A percentile compares a stretch with the other conserved stretches of the same genome.
phyloP scores from a whole-genome alignment of 92 coral and sea anemone species.

The Zoanthus sansibaricus region DNA sequence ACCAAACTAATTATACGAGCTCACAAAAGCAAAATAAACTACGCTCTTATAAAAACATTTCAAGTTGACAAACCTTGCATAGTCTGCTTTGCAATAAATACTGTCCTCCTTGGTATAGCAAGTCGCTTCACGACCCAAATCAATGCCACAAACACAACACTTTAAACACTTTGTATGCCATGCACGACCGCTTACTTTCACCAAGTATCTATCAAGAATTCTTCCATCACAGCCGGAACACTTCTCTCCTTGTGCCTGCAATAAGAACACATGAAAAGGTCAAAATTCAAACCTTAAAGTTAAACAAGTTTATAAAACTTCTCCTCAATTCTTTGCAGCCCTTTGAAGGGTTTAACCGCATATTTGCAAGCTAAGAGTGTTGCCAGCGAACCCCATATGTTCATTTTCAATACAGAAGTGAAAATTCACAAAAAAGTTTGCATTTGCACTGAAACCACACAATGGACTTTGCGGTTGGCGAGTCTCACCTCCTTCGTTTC shows the following conservation, averaged over 20 bases:
- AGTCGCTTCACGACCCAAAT: conserved; percentile 96
- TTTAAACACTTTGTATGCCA: conserved; percentile 96
- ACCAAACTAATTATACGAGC: conserved; percentile 15
- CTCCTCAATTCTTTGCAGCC: conserved; percentile 1
- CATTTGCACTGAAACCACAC: neutral
- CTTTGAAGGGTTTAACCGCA: neutral
- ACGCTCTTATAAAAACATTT: neutral
- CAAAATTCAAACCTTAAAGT: neutral
- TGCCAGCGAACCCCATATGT: conserved; percentile 34
- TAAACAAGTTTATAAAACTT: conserved; percentile 1
- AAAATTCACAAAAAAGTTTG: neutral
- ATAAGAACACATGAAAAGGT: conserved; percentile 25
- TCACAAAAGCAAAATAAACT: conserved; percentile 10
- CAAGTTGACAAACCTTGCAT: conserved; percentile 80
- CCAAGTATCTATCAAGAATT: conserved; percentile 92
- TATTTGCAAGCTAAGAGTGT: conserved; percentile 34
- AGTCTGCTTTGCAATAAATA: conserved; percentile 95
- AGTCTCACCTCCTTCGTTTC: neutral
- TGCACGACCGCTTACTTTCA: conserved; percentile 93
- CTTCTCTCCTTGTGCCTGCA: conserved; percentile 87
- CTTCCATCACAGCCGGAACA: conserved; percentile 93
- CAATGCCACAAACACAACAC: conserved; percentile 87
- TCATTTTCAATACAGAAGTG: neutral
- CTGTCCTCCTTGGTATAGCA: conserved; percentile 96
- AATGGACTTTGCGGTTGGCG: neutral